Conservation (phyloP, 2,797 vertebrate species). For the Sciurus vulgaris region DNA sequence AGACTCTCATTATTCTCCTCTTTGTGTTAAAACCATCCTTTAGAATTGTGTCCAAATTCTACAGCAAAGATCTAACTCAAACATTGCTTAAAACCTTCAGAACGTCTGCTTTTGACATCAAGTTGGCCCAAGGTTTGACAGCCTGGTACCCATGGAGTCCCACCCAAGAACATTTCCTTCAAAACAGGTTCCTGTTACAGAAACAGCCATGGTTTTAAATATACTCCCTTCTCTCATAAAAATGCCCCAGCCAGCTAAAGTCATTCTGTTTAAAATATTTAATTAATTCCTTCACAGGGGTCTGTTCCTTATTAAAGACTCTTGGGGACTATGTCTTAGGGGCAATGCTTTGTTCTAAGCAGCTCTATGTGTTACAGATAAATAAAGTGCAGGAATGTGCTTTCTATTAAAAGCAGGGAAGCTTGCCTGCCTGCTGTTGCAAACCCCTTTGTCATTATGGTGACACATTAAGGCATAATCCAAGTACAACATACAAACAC, state of each 20-base stretch:
- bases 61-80: slow-evolving; percentile 54
- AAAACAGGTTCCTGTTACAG: slow-evolving; percentile 78
- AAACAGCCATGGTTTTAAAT: slow-evolving; percentile 75
- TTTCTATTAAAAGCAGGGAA: slow-evolving; percentile 78
- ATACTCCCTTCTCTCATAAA: slow-evolving; percentile 75
- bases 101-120: slow-evolving; percentile 80
- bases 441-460: slow-evolving; percentile 70
- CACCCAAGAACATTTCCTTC: slow-evolving; percentile 79
- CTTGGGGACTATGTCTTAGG: slow-evolving; percentile 77
- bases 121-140: slow-evolving; percentile 66
- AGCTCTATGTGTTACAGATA: slow-evolving; percentile 73
- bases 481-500: slow-evolving; percentile 82
- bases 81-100: slow-evolving; percentile 45
- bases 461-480: slow-evolving; percentile 80
- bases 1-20: background rate
- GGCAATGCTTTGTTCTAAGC: slow-evolving; percentile 56
- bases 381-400: slow-evolving; percentile 75
- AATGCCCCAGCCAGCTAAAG: slow-evolving; percentile 62
- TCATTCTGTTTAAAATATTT: slow-evolving; percentile 70
- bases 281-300: slow-evolving; percentile 76
- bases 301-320: slow-evolving; percentile 78
- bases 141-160: slow-evolving; percentile 66
- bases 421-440: slow-evolving; percentile 44
- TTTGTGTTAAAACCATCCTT: slow-evolving; percentile 18
- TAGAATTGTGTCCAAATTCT: slow-evolving; percentile 60